Percentiles rank a stretch among this genome's conserved stretches.
Conservation (phyloP, 2,113 vertebrate species). For the Lampris megalopsis region DNA sequence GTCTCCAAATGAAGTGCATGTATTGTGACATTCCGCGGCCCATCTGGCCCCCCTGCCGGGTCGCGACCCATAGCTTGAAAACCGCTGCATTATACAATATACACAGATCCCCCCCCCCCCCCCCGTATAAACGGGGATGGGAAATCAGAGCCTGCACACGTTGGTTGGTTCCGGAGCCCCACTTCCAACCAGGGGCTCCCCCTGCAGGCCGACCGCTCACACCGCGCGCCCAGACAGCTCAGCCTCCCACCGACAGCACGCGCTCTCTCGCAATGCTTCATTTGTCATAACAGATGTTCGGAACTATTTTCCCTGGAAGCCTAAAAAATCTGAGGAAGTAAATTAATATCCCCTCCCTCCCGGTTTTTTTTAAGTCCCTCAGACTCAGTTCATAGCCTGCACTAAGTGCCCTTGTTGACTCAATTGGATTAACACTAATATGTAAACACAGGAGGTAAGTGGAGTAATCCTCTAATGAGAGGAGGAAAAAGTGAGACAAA, state of each 20-base stretch:
- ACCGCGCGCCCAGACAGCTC: constrained; percentile 40
- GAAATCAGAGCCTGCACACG: constrained; percentile 1
- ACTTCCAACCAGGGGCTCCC: constrained; percentile 71
- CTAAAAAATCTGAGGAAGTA: constrained; percentile 82
- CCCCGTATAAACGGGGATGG: not conserved
- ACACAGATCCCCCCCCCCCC: too few relatives aligned
- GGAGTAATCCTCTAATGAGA: constrained; percentile 86
- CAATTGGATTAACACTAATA: constrained; percentile 89
- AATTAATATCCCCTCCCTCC: constrained; percentile 85
- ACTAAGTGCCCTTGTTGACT: constrained; percentile 87
- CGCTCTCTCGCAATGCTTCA: constrained; percentile 69
- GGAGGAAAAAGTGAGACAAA: constrained; percentile 79
- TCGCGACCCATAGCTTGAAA: too few relatives aligned
- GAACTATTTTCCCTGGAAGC: constrained; percentile 81
- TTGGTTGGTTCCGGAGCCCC: constrained; percentile 15
- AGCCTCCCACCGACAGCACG: constrained; percentile 68
- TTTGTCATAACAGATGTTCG: constrained; percentile 83
- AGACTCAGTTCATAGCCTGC: constrained; percentile 84
- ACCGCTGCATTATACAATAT: too few relatives aligned
- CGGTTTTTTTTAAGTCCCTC: constrained; percentile 76
- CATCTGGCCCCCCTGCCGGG: too few relatives aligned
- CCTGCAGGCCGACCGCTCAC: constrained; percentile 71
- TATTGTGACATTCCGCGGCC: too few relatives aligned
- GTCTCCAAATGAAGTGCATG: too few relatives aligned
- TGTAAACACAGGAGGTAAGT: constrained; percentile 88